Evolutionary conservation across 2,797 vertebrate genomes (phyloP).

Genomic region (Limosa lapponica): DNA sequence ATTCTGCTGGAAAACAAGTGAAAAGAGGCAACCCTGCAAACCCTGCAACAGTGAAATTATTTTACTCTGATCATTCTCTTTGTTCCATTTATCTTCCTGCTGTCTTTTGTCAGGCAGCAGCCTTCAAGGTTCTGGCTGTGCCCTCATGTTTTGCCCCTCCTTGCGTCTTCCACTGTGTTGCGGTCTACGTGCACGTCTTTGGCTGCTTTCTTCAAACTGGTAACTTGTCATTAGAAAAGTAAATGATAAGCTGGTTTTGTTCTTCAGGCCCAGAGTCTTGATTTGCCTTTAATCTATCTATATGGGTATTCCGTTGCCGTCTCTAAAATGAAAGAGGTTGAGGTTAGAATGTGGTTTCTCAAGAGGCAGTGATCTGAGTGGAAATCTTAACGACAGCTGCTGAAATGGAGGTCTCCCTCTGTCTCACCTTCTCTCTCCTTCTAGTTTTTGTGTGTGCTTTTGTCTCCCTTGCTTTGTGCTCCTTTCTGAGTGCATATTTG

Average conservation of each 20-base stretch:
- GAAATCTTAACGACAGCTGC: background rate
- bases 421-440: background rate
- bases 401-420: background rate
- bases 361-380: background rate
- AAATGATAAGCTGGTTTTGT: background rate
- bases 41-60: background rate
- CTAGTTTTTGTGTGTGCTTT: background rate
- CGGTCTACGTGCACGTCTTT: background rate
- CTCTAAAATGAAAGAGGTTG: background rate
- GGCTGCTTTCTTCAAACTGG: background rate
- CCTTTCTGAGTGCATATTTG: background rate
- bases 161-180: background rate
- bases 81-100: background rate
- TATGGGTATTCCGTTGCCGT: background rate
- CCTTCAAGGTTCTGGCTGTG: background rate
- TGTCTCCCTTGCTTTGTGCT: background rate
- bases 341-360: background rate
- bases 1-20: background rate
- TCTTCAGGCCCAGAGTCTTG: background rate
- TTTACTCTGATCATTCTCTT: background rate
- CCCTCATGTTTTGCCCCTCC: background rate
- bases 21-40: background rate
- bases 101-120: background rate
- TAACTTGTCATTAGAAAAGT: background rate
- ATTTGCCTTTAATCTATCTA: slow-evolving; percentile 9